Evolutionary conservation across 2,888 invertebrate species (phyloP).

Genomic region (Eulithis prunata): DNA sequence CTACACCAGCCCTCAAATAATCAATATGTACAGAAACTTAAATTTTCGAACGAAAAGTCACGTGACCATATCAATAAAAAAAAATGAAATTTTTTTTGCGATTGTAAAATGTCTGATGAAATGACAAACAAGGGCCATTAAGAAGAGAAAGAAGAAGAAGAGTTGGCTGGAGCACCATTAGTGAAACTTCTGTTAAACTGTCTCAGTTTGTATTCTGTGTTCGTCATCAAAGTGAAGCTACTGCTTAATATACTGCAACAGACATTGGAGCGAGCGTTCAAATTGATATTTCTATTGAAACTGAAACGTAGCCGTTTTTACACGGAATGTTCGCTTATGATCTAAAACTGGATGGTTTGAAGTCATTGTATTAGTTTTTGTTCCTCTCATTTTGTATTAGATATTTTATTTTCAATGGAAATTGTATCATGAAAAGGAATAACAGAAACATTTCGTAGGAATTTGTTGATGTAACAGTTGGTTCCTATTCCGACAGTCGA

Average conservation of each 20-base stretch:
- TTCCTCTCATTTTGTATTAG: slow-evolving; percentile 15
- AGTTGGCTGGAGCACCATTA: background rate
- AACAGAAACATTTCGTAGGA: too few species aligned
- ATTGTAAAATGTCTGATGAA: background rate
- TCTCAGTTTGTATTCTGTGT: slow-evolving; percentile 14
- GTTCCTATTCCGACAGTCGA: too few species aligned
- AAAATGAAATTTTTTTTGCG: too few species aligned
- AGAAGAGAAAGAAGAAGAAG: too few species aligned
- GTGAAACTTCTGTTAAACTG: slow-evolving; percentile 10
- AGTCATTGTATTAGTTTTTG: slow-evolving; percentile 34
- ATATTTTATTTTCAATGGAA: slow-evolving; percentile 10
- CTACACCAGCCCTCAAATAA: too few species aligned
- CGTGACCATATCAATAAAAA: too few species aligned
- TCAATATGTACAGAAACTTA: too few species aligned
- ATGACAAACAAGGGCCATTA: too few species aligned
- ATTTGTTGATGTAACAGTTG: too few species aligned
- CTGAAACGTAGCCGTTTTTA: slow-evolving; percentile 65
- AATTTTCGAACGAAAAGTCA: too few species aligned
- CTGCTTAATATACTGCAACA: slow-evolving; percentile 63
- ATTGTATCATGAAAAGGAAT: background rate
- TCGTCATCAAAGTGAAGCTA: slow-evolving; percentile 72
- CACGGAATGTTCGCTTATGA: slow-evolving; percentile 47
- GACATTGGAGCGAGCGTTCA: slow-evolving; percentile 61
- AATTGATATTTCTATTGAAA: slow-evolving; percentile 60
- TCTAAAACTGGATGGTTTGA: slow-evolving; percentile 37